phyloP scores from a whole-genome alignment of 2,113 vertebrate genomes.

The Labeo rohita region DNA sequence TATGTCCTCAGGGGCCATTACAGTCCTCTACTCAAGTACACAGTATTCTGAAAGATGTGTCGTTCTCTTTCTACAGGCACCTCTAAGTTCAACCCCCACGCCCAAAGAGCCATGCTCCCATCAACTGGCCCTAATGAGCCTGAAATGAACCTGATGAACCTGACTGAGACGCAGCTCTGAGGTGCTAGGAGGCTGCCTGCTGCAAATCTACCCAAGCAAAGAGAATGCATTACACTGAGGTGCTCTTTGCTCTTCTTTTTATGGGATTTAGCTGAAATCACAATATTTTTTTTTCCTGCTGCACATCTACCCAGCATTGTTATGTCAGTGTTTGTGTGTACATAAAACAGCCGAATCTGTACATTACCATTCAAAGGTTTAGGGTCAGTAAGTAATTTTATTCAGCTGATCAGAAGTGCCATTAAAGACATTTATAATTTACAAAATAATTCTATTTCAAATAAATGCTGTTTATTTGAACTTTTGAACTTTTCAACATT shows the following conservation, averaged over 20 bases:
- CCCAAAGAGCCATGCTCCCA: slow-evolving; percentile 31
- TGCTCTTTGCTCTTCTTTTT: slow-evolving; percentile 26
- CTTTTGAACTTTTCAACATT: no score
- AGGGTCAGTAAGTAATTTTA: not conserved
- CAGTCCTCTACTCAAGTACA: slow-evolving; percentile 4
- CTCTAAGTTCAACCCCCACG: slow-evolving; percentile 23
- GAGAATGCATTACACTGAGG: slow-evolving; percentile 6
- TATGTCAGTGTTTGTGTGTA: not conserved
- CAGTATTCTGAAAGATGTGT: slow-evolving; percentile 4
- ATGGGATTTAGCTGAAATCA: slow-evolving; percentile 11
- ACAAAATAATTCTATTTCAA: no score
- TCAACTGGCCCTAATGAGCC: slow-evolving; percentile 56
- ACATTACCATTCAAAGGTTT: not conserved
- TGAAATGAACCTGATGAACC: slow-evolving; percentile 56
- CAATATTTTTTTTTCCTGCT: not conserved
- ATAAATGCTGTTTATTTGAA: no score
- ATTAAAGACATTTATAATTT: no score
- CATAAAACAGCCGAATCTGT: not conserved
- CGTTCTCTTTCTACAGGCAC: slow-evolving; percentile 21
- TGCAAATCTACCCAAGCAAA: not conserved
- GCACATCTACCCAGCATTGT: not conserved
- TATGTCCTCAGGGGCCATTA: not conserved
- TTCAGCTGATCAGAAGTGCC: no score
- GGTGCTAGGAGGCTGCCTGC: not conserved
- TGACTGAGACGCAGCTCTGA: slow-evolving; percentile 39